Percentiles rank a stretch among this genome's conserved stretches.
Conservation (phyloP, 2,113 vertebrate genomes). For the Taxidea taxus region DNA sequence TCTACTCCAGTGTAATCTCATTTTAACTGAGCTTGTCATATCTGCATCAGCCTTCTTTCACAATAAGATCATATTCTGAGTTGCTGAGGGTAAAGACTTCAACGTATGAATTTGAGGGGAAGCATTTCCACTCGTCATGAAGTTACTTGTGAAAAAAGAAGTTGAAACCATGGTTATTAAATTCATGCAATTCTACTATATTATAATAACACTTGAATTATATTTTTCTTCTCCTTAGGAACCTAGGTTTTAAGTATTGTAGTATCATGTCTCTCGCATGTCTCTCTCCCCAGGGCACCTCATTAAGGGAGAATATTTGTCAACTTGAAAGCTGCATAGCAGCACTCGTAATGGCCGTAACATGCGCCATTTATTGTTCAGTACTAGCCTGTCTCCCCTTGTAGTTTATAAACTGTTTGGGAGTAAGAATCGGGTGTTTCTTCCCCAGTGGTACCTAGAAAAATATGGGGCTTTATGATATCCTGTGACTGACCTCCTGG, state of each 20-base stretch:
- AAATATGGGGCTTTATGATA: not conserved
- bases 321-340: not conserved
- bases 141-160: not conserved
- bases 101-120: not conserved
- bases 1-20: not conserved
- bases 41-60: not conserved
- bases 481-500: not conserved
- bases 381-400: not conserved
- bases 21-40: not conserved
- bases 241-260: not conserved
- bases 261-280: not conserved
- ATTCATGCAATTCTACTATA: not conserved
- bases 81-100: not conserved
- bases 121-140: not conserved
- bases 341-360: not conserved
- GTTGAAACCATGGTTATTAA: not conserved
- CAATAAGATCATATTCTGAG: not conserved
- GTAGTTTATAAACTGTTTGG: not conserved
- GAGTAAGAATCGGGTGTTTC: not conserved
- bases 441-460: not conserved
- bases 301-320: not conserved
- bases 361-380: not conserved
- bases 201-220: not conserved
- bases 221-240: not conserved
- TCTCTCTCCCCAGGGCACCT: not conserved